These are phyloP conservation scores for Papilio helenus DNA, from an alignment of 1,140 invertebrate species.

Conservation along the genomic window DNA sequence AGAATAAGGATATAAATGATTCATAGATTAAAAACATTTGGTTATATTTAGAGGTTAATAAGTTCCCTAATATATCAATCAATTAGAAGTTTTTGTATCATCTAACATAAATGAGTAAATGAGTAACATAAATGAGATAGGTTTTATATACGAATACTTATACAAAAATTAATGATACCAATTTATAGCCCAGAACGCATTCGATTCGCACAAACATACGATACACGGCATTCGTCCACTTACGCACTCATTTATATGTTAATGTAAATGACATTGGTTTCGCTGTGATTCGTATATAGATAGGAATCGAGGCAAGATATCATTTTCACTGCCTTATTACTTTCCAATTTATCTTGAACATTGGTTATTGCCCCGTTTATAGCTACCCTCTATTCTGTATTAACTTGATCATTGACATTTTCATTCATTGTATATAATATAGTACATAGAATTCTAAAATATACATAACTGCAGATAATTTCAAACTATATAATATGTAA, in stretches of 20 bases:
- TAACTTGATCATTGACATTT: slow-evolving; percentile 41
- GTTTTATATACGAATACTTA: slow-evolving; percentile 7
- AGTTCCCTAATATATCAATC: no score
- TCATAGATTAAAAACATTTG: no score
- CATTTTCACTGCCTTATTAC: slow-evolving; percentile 82
- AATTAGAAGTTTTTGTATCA: no score
- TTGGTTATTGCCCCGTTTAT: slow-evolving; percentile 79
- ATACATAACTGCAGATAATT: not conserved
- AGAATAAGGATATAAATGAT: not conserved
- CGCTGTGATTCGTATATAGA: slow-evolving; percentile 75
- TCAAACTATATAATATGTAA: not conserved
- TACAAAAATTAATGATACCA: slow-evolving; percentile 47
- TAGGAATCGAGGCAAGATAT: slow-evolving; percentile 77
- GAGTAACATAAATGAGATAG: not conserved
- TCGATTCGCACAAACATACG: slow-evolving; percentile 51
- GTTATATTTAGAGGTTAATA: no score
- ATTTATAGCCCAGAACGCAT: slow-evolving; percentile 58
- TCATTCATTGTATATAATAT: slow-evolving; percentile 31
- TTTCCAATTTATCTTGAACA: slow-evolving; percentile 81
- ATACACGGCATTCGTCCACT: slow-evolving; percentile 72
- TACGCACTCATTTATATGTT: slow-evolving; percentile 82
- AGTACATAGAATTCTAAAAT: not conserved
- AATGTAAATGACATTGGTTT: slow-evolving; percentile 71
- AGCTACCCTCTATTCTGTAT: slow-evolving; percentile 50
- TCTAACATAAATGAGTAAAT: not conserved